Conservation (phyloP, 2,113 vertebrate genomes). For the Oryctolagus cuniculus region mOryCun1.1 NC_091437.1:56463501-56464000, state of each 20-base stretch:
- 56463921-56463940: neutral
- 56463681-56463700: constrained; percentile 42
- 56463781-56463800: neutral
- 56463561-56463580: constrained; percentile 29
- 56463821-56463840: neutral
- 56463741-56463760: constrained; percentile 11
- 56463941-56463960: constrained; percentile 16
- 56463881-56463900: constrained; percentile 31
- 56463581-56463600: constrained; percentile 34
- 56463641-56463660: constrained; percentile 2
- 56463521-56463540: neutral
- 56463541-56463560: neutral
- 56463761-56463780: neutral
- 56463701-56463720: constrained; percentile 41
- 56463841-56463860: neutral
- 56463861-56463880: neutral
- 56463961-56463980: neutral
- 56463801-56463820: neutral
- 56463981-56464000: constrained; percentile 51
- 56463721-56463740: constrained; percentile 41
- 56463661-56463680: neutral
- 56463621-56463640: constrained; percentile 55
- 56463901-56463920: constrained; percentile 35
- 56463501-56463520: neutral
- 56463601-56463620: constrained; percentile 41